Evolutionary conservation across 2,113 vertebrate species (phyloP).

Genomic region (Chloebia gouldiae): DNA sequence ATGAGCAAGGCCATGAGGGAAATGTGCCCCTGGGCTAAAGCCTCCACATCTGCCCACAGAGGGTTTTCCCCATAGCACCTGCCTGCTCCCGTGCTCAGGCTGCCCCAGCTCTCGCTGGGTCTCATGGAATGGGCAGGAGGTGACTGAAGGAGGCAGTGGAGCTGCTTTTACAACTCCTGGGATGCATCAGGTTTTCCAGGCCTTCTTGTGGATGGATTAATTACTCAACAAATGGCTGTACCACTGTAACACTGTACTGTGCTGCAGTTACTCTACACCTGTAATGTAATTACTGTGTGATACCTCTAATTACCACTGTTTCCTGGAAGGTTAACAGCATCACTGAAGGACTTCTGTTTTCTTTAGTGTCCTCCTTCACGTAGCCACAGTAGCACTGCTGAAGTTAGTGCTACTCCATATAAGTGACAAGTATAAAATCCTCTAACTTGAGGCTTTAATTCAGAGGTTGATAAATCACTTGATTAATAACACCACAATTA

Average conservation of each 20-base stretch:
- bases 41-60: not conserved
- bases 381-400: not conserved
- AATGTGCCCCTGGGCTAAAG: not conserved
- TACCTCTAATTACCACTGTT: slow-evolving; percentile 47
- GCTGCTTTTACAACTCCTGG: not conserved
- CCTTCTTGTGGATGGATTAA: not conserved
- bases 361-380: not conserved
- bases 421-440: not conserved
- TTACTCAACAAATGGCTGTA: not conserved
- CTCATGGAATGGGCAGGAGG: not conserved
- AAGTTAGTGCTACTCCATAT: not conserved
- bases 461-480: not conserved
- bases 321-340: slow-evolving; percentile 42
- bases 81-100: not conserved
- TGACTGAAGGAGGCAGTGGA: not conserved
- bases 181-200: not conserved
- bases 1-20: not conserved
- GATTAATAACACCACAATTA: not conserved
- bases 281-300: slow-evolving; percentile 45
- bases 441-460: not conserved
- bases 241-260: not conserved
- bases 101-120: not conserved
- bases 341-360: slow-evolving; percentile 34
- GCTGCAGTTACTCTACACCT: slow-evolving; percentile 45
- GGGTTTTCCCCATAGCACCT: not conserved